Conservation (phyloP, 2,888 invertebrate species). For the Arrhopalites spinosus region DNA sequence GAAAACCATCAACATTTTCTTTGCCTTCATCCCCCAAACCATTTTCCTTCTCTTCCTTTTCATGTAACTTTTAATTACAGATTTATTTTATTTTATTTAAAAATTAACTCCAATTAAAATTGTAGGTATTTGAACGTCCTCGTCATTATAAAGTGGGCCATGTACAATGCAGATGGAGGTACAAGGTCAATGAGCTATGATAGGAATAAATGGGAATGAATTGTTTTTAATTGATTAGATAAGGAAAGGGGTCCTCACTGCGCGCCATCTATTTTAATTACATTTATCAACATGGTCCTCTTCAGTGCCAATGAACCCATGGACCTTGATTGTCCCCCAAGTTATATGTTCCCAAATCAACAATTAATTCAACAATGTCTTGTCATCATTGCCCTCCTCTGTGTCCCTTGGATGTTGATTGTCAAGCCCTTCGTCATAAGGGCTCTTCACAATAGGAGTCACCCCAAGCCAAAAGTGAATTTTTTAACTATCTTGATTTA, state of each 20-base stretch:
- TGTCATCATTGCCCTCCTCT: conserved; percentile 75
- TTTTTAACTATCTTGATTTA: too few relatives aligned
- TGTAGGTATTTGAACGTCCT: too few relatives aligned
- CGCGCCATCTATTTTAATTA: conserved; percentile 95
- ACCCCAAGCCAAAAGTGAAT: too few relatives aligned
- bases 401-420: conserved; percentile 89
- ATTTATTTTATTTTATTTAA: conserved; percentile 92
- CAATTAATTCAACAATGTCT: conserved; percentile 75
- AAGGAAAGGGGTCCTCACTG: conserved; percentile 66
- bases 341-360: conserved; percentile 63
- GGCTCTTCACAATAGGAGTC: neutral
- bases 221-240: too few relatives aligned
- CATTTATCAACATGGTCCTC: conserved; percentile 98
- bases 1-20: conserved; percentile 78
- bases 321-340: conserved; percentile 24
- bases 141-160: conserved; percentile 94
- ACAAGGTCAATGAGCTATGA: too few relatives aligned
- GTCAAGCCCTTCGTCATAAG: conserved; percentile 66
- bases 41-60: conserved; percentile 88
- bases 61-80: conserved; percentile 89
- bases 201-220: too few relatives aligned
- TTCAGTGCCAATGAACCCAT: conserved; percentile 67
- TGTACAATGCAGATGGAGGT: conserved; percentile 56
- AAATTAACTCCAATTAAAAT: too few relatives aligned
- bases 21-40: conserved; percentile 95